Conservation (phyloP, 2,113 vertebrate species). For the Blennius ocellaris region DNA sequence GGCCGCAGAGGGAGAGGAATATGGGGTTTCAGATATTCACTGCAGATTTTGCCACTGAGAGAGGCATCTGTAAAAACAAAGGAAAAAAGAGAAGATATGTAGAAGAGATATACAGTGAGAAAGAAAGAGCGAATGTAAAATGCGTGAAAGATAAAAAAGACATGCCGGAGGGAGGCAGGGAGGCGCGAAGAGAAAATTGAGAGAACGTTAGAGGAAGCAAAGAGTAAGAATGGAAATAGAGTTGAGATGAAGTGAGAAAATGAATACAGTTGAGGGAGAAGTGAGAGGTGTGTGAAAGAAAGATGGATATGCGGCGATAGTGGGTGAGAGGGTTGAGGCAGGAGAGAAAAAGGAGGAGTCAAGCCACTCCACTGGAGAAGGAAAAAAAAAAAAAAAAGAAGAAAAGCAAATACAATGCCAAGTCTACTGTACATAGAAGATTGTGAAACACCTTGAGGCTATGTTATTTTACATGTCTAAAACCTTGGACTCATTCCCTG, state of each 20-base stretch:
- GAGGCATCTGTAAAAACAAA: slow-evolving; percentile 86
- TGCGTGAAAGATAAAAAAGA: slow-evolving; percentile 47
- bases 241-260: slow-evolving; percentile 65
- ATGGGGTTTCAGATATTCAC: slow-evolving; percentile 82
- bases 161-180: slow-evolving; percentile 42
- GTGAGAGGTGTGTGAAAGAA: slow-evolving; percentile 70
- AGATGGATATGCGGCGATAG: slow-evolving; percentile 67
- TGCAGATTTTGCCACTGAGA: slow-evolving; percentile 74
- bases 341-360: slow-evolving; percentile 64
- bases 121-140: slow-evolving; percentile 42
- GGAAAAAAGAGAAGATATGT: slow-evolving; percentile 27
- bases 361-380: slow-evolving; percentile 43
- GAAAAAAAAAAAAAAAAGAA: slow-evolving; percentile 1
- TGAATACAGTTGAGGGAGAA: slow-evolving; percentile 61
- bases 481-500: slow-evolving; percentile 33
- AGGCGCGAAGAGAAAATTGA: slow-evolving; percentile 44
- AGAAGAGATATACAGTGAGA: slow-evolving; percentile 23
- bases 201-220: slow-evolving; percentile 43
- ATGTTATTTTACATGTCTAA: slow-evolving; percentile 53
- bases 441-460: slow-evolving; percentile 63
- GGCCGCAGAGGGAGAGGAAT: slow-evolving; percentile 66
- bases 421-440: slow-evolving; percentile 52
- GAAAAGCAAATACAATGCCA: slow-evolving; percentile 28
- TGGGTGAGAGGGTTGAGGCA: slow-evolving; percentile 63
- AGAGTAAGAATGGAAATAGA: slow-evolving; percentile 53